Base-by-base conservation (phyloP, 2,888 invertebrate genomes). In the Thecocarcelia acutangulata region DNA sequence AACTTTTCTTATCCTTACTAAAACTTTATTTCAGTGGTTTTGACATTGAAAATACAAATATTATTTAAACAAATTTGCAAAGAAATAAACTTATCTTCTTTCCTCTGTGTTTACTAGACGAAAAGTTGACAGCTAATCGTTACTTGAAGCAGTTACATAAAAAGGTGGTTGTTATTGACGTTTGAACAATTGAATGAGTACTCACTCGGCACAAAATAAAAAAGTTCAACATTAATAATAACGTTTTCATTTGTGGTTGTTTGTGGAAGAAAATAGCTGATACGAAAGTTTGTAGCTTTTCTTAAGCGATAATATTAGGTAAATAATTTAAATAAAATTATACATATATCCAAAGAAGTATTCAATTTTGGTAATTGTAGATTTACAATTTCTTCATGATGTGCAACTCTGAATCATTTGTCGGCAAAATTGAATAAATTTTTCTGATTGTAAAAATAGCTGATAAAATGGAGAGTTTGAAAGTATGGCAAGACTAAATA, bases 71-170 rank as follows among this genome's bases (percentile, higher is more conserved):
- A 40, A 13, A 44, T 33, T 12, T 54, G 1, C 6, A 40, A 17
- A 11, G 15, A 50, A 48, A 59, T 48, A 19, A 64, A 64, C 15
- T 11, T 44, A 54, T 52, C 11, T 64, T 50, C 15, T 54, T 40
- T 15, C 33, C 42, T n/a, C 33, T 58, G 33, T 80, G 80, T 80
- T 80, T 80, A 80, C 80, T 72, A 72, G 76, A 66, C 54, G 76
- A 70, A 76, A 68, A 52, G 59, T 66, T 80, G 76, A 80, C 80
- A 80, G 80, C 76, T 76, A 80, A 72, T 80, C 80, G 80, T 80
- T 80, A 80, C 80, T 63, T 12, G 17, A 76, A 76, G 80, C 80
- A 80, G 75, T 76, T 80, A 56, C 66, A 72, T 72, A 76, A 66
- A 80, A 63, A 61, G 77, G 69, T 77, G 81, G 74, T 78, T 70